Conservation (phyloP, 2,797 vertebrate genomes). For the Vipera latastei region DNA sequence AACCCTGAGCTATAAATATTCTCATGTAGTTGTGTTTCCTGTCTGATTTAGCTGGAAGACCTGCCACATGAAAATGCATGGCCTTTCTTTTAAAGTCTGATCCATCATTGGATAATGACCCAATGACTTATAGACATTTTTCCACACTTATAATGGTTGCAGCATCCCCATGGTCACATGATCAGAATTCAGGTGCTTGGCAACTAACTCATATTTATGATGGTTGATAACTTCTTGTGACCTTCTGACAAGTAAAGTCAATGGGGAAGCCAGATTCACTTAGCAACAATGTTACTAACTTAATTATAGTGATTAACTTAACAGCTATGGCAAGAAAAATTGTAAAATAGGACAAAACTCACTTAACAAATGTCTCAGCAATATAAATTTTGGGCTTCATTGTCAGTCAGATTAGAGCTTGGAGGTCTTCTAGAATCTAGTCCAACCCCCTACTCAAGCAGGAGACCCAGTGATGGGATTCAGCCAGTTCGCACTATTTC, state of each 20-base stretch:
- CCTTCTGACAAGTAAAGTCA: background rate
- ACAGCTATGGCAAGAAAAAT: background rate
- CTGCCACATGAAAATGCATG: background rate
- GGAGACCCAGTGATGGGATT: no score
- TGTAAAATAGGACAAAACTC: background rate
- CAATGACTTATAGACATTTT: no score
- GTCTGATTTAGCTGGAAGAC: background rate
- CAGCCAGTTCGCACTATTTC: no score
- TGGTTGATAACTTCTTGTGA: background rate
- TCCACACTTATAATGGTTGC: background rate
- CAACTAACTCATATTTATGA: background rate
- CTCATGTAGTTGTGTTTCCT: background rate
- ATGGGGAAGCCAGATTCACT: background rate
- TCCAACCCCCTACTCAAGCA: no score
- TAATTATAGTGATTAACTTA: background rate
- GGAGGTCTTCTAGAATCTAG: no score
- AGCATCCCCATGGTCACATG: background rate
- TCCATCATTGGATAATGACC: no score
- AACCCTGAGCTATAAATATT: background rate
- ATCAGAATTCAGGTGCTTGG: background rate
- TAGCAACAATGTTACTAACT: background rate
- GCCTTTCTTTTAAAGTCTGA: background rate
- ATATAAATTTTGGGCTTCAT: background rate
- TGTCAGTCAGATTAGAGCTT: background rate
- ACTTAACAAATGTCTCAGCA: background rate